Percentiles rank a stretch among this genome's conserved stretches.
These are phyloP conservation scores for Macrophya annulata DNA, from an alignment of 2,888 invertebrate species.

Conservation along the genomic window DNA sequence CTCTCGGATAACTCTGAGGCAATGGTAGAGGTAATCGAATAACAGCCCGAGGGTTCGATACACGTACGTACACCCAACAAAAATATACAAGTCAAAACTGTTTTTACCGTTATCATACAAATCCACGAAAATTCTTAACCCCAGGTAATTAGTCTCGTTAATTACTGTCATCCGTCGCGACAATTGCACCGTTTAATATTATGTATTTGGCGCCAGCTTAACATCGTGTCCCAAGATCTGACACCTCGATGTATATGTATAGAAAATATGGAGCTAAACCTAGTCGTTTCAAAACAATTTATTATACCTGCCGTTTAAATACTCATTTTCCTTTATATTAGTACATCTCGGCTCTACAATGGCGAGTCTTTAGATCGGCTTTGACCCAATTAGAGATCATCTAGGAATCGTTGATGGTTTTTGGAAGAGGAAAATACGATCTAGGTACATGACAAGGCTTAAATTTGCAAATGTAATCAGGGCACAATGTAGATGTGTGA, in stretches of 20 bases:
- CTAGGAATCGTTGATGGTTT: too few species aligned
- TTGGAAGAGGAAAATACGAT: neutral
- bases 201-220: conserved; percentile 30
- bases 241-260: neutral
- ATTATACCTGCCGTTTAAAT: neutral
- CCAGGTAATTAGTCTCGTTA: conserved; percentile 43
- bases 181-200: conserved; percentile 17
- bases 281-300: neutral
- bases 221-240: neutral
- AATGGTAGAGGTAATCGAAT: conserved; percentile 10
- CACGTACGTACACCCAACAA: neutral
- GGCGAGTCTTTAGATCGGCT: neutral
- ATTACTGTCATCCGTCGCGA: conserved; percentile 27
- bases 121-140: conserved; percentile 46
- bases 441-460: neutral
- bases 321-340: neutral
- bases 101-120: conserved; percentile 36
- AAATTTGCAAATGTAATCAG: neutral
- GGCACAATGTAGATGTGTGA: conserved; percentile 11
- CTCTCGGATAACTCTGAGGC: neutral
- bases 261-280: neutral
- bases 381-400: neutral
- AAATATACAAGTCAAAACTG: neutral
- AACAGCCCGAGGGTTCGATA: conserved; percentile 3
- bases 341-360: neutral